Conservation (phyloP, 2,888 invertebrate genomes). For the Uloborus plumipes region DNA sequence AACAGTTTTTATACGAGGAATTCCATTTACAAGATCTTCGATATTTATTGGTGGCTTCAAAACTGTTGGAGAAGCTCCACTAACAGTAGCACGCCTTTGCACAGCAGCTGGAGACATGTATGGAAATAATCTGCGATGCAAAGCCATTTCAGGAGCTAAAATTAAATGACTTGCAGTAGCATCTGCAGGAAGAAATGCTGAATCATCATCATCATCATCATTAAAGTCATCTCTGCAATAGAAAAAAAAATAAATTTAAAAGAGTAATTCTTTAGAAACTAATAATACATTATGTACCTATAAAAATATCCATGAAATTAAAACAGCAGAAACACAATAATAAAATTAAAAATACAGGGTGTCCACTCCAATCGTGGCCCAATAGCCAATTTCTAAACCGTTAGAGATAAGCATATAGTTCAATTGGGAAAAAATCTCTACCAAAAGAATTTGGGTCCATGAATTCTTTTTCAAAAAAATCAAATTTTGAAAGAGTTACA, state of each 20-base stretch:
- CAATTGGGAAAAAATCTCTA: no score
- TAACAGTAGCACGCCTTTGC: slow-evolving; percentile 88
- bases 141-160: slow-evolving; percentile 19
- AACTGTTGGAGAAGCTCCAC: slow-evolving; percentile 82
- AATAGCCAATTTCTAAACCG: no score
- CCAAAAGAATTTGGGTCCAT: no score
- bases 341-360: no score
- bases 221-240: slow-evolving; percentile 58
- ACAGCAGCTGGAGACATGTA: slow-evolving; percentile 77
- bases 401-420: no score
- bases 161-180: slow-evolving; percentile 34
- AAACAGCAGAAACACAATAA: no score
- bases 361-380: no score
- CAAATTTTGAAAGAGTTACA: no score
- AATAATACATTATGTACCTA: no score
- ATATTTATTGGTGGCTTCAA: slow-evolving; percentile 77
- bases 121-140: slow-evolving; percentile 27
- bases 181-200: slow-evolving; percentile 71
- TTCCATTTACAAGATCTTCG: slow-evolving; percentile 72
- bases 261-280: background rate
- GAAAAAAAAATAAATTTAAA: background rate
- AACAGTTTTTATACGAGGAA: slow-evolving; percentile 44
- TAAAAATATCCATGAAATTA: no score
- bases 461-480: no score
- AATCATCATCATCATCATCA: slow-evolving; percentile 69